Evolutionary conservation across 2,888 invertebrate species (phyloP).

Genomic region (Xanthorhoe spadicearia): DNA sequence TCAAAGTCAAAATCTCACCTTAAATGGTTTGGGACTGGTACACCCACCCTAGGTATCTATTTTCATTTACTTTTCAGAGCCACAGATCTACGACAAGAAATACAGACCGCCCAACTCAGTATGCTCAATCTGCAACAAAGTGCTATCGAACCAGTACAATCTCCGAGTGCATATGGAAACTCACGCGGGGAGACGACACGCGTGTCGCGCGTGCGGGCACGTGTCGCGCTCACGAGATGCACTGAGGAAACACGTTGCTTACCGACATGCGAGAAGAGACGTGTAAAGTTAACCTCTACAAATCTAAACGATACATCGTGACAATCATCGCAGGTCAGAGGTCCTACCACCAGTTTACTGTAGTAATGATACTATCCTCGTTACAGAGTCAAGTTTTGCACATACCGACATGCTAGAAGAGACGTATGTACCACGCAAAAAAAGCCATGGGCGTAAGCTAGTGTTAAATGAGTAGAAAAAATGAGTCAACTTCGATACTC

Average conservation of each 20-base stretch:
- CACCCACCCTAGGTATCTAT: too few relatives aligned
- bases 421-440: too few relatives aligned
- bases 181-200: constrained; percentile 94
- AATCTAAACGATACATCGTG: too few relatives aligned
- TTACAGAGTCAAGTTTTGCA: too few relatives aligned
- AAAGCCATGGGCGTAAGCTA: too few relatives aligned
- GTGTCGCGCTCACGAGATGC: constrained; percentile 95
- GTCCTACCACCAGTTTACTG: too few relatives aligned
- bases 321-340: too few relatives aligned
- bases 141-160: constrained; percentile 95
- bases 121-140: constrained; percentile 94
- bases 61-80: constrained; percentile 49
- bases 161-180: constrained; percentile 95
- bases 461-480: not conserved
- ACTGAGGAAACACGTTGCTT: constrained; percentile 94
- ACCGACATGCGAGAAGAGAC: constrained; percentile 87
- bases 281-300: too few relatives aligned
- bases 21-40: too few relatives aligned
- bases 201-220: constrained; percentile 94
- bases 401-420: constrained; percentile 89
- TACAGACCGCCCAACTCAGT: constrained; percentile 81
- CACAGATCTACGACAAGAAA: constrained; percentile 66
- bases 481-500: not conserved
- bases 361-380: too few relatives aligned
- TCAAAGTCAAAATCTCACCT: too few relatives aligned